phyloP scores from a whole-genome alignment of 1,140 invertebrate species.

The Prorops nasuta region DNA sequence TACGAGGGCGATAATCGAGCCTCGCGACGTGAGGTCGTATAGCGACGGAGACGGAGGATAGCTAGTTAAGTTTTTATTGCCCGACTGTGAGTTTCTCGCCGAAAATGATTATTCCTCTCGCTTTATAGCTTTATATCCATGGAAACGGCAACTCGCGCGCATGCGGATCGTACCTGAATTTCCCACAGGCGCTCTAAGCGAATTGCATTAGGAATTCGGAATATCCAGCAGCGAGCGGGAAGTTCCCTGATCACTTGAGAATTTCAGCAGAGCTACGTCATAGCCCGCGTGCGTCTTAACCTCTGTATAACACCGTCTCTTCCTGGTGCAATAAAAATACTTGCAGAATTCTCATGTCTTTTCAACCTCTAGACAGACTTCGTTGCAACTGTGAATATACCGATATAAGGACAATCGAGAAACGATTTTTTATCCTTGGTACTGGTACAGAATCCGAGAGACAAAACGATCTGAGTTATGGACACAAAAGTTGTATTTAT shows the following conservation, averaged over 20 bases:
- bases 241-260: conserved; percentile 35
- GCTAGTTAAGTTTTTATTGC: conserved; percentile 20
- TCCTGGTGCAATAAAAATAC: too few relatives aligned
- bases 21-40: conserved; percentile 18
- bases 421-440: too few relatives aligned
- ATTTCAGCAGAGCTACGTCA: conserved; percentile 33
- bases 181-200: conserved; percentile 34
- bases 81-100: conserved; percentile 14
- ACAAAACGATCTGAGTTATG: not conserved
- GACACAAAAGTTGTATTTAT: too few relatives aligned
- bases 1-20: conserved; percentile 18
- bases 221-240: conserved; percentile 34
- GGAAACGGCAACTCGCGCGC: not conserved
- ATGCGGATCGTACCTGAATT: too few relatives aligned
- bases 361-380: too few relatives aligned
- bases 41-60: conserved; percentile 12
- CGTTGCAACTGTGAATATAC: too few relatives aligned
- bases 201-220: conserved; percentile 37
- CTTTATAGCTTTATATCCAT: conserved; percentile 22
- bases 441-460: not conserved
- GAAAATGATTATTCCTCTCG: conserved; percentile 27
- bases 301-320: too few relatives aligned
- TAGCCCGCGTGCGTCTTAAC: conserved; percentile 27
- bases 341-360: too few relatives aligned
- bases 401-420: too few relatives aligned